phyloP scores from a whole-genome alignment of 2,797 vertebrate genomes.

The Delichon dasypus region DNA sequence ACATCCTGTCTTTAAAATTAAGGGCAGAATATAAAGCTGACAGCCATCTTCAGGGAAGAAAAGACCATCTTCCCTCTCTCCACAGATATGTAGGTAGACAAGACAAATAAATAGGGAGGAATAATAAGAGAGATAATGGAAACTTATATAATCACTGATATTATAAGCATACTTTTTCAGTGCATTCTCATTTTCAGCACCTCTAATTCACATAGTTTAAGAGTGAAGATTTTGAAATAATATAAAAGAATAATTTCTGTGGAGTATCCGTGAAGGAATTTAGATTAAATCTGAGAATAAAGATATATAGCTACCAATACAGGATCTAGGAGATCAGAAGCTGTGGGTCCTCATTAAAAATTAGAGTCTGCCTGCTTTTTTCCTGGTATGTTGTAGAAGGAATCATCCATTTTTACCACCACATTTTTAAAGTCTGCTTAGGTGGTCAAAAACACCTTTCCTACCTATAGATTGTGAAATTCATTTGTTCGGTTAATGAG shows the following conservation, averaged over 20 bases:
- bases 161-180: not conserved
- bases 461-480: not conserved
- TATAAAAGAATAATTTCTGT: not conserved
- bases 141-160: not conserved
- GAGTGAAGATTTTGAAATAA: not conserved
- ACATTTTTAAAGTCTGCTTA: not conserved
- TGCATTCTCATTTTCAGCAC: not conserved
- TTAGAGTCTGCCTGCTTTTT: not conserved
- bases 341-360: not conserved
- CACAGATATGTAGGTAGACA: fast-evolving
- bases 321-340: not conserved
- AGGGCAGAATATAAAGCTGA: not conserved
- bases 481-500: not conserved
- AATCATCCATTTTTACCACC: not conserved
- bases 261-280: not conserved
- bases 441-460: not conserved
- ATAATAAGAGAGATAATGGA: not conserved
- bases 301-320: not conserved
- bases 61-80: not conserved
- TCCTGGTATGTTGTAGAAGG: not conserved
- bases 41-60: not conserved
- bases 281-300: not conserved
- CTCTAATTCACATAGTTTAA: not conserved
- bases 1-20: not conserved
- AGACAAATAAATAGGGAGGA: not conserved